Percentiles rank a stretch among this genome's conserved stretches.
These are phyloP conservation scores for Diaprepes abbreviatus DNA, from an alignment of 2,888 invertebrate genomes.

Conservation along the genomic window DNA sequence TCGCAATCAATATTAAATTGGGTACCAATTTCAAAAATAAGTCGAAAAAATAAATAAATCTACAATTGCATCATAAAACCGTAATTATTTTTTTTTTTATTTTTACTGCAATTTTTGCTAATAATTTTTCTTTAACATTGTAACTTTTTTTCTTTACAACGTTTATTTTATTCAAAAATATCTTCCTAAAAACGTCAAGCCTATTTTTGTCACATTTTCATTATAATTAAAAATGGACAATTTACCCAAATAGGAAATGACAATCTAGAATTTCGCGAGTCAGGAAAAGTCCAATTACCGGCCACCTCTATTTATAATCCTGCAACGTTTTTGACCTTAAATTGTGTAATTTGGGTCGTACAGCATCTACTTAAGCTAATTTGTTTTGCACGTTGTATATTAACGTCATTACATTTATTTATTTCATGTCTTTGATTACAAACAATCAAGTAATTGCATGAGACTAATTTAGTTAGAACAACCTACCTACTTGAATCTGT, in stretches of 20 bases:
- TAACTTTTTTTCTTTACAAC: no score
- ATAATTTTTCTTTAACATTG: no score
- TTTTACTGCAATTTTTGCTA: no score
- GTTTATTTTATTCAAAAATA: no score
- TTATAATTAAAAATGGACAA: not conserved
- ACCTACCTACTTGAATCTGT: no score
- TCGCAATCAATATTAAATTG: no score
- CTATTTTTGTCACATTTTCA: no score
- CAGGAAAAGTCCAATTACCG: slow-evolving; percentile 4
- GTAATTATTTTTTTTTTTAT: no score
- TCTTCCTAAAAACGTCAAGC: no score
- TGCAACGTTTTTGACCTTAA: slow-evolving; percentile 11
- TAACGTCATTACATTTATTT: not conserved
- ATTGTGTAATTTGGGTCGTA: slow-evolving; percentile 5
- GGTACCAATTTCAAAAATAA: no score
- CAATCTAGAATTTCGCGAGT: not conserved
- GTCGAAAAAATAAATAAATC: no score
- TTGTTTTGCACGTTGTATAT: slow-evolving; percentile 9
- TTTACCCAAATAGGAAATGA: slow-evolving; percentile 10
- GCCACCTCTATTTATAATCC: slow-evolving; percentile 6
- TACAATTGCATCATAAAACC: no score
- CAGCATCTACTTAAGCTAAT: slow-evolving; percentile 7
- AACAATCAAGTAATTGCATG: not conserved
- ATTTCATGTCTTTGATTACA: slow-evolving; percentile 6
- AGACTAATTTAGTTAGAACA: not conserved